Evolutionary conservation across 2,797 vertebrate genomes (phyloP), one percentile per base, ranked within the genome.

Genomic region (Protonibea diacanthus): DNA sequence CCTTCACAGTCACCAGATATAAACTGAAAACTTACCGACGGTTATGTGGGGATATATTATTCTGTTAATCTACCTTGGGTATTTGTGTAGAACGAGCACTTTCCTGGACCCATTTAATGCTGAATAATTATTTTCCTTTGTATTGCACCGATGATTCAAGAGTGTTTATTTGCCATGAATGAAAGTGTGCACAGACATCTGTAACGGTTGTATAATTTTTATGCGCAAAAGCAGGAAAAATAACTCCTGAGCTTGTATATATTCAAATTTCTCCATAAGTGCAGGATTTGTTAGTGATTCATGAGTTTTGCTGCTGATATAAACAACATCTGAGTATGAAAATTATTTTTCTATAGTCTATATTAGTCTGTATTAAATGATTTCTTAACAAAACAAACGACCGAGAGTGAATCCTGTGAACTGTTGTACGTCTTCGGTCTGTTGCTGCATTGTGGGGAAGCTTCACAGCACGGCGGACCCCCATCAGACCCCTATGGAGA

Each of bases 41-140:
- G 14, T 40, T 1, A 38, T 55, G 6, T 42, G 15, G 12, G 20
- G 42, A 44, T 15, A 60, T 18, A 25, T 45, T 40, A 4, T 18
- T 59, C 20, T 23, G 40, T 40, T 51, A 6, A 17, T 48, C 4
- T 21, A 29, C 18, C 33, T 23, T 51, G 48, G 10, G 51, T 71
- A 14, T 5, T 62, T 45, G 0, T 63, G 20, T 13, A 42, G 21
- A 42, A 42, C 12, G 13, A 51, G 6, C 18, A 7, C 25, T 29
- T n/a, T 23, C 9, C 13, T 58, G 18, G 18, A 44, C 18, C 42
- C 5, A 14, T 29, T 40, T 33, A 25, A 17, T 1, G 40, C 4
- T 60, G 48, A 44, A 33, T 67, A 18, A 45, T 23, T 23, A 52
- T 45, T 65, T 67, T n/a, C 6, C n/a, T 65, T 49, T 51, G 33